phyloP scores from a whole-genome alignment of 2,113 vertebrate species.

The Rattus rattus region DNA sequence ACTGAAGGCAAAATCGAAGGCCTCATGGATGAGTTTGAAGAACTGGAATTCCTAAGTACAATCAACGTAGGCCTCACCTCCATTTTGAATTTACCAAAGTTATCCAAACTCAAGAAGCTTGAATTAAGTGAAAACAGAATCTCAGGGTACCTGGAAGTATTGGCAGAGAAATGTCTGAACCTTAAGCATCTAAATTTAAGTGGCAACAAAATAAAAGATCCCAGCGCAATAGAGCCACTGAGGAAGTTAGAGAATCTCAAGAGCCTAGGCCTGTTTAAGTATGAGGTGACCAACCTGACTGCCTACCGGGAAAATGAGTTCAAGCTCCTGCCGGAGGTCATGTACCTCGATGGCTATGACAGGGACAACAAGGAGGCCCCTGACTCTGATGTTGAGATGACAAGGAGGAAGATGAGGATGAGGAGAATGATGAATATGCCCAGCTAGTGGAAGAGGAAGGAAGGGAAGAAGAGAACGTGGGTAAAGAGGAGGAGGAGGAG shows the following conservation, averaged over 20 bases:
- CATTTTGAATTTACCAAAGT: slow-evolving; percentile 96
- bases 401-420: slow-evolving; percentile 89
- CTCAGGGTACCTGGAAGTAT: slow-evolving; percentile 98
- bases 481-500: no score
- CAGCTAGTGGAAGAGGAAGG: no score
- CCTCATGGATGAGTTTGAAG: slow-evolving; percentile 97
- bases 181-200: slow-evolving; percentile 99
- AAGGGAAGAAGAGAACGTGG: no score
- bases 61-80: slow-evolving; percentile 95
- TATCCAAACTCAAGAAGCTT: slow-evolving; percentile 99
- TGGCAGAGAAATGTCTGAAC: slow-evolving; percentile 98
- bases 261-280: slow-evolving; percentile 98
- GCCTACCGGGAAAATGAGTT: slow-evolving; percentile 99
- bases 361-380: slow-evolving; percentile 96
- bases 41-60: slow-evolving; percentile 86
- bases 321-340: slow-evolving; percentile 97
- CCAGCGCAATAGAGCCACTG: slow-evolving; percentile 99
- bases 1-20: slow-evolving; percentile 97
- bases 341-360: slow-evolving; percentile 97
- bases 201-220: slow-evolving; percentile 99
- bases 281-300: slow-evolving; percentile 98
- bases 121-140: slow-evolving; percentile 99
- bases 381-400: slow-evolving; percentile 94
- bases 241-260: slow-evolving; percentile 98
- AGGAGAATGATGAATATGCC: no score